A percentile compares a stretch with the other conserved stretches of the same genome.
Conservation (phyloP, 2,888 invertebrate genomes). For the Abscondita cerata region DNA sequence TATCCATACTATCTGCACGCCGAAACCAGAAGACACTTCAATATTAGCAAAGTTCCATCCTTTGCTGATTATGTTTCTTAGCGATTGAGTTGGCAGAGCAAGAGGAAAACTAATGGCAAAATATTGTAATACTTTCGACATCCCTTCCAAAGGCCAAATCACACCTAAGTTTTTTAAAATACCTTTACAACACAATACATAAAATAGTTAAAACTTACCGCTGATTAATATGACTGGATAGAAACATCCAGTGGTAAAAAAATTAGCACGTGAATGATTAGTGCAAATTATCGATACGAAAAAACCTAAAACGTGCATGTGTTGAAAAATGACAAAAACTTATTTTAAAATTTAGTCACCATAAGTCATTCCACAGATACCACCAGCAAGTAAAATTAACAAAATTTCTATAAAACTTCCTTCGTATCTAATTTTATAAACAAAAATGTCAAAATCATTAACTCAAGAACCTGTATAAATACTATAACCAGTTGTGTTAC, state of each 20-base stretch:
- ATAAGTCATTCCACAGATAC: slow-evolving; percentile 85
- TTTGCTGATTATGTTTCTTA: slow-evolving; percentile 78
- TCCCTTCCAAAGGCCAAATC: slow-evolving; percentile 73
- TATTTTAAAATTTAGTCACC: slow-evolving; percentile 59
- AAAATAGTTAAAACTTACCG: slow-evolving; percentile 65
- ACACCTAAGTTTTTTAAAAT: slow-evolving; percentile 58
- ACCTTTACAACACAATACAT: background rate
- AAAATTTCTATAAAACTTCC: slow-evolving; percentile 71
- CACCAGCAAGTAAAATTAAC: slow-evolving; percentile 71
- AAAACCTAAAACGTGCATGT: slow-evolving; percentile 64
- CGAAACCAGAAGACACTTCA: slow-evolving; percentile 76
- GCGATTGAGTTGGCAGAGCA: slow-evolving; percentile 78
- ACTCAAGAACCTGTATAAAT: slow-evolving; percentile 69
- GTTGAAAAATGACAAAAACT: background rate
- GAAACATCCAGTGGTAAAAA: slow-evolving; percentile 85
- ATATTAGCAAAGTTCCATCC: slow-evolving; percentile 73
- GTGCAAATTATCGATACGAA: slow-evolving; percentile 81
- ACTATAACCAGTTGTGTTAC: slow-evolving; percentile 77
- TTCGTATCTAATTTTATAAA: slow-evolving; percentile 67
- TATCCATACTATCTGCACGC: slow-evolving; percentile 70
- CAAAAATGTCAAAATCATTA: slow-evolving; percentile 68
- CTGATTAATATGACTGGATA: slow-evolving; percentile 88
- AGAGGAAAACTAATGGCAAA: slow-evolving; percentile 63
- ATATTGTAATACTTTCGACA: slow-evolving; percentile 67
- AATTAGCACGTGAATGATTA: slow-evolving; percentile 82